Percentiles rank a stretch among this genome's conserved stretches.
Evolutionary conservation across 2,113 vertebrate genomes (phyloP).

Genomic region (Pycnonotus jocosus): DNA sequence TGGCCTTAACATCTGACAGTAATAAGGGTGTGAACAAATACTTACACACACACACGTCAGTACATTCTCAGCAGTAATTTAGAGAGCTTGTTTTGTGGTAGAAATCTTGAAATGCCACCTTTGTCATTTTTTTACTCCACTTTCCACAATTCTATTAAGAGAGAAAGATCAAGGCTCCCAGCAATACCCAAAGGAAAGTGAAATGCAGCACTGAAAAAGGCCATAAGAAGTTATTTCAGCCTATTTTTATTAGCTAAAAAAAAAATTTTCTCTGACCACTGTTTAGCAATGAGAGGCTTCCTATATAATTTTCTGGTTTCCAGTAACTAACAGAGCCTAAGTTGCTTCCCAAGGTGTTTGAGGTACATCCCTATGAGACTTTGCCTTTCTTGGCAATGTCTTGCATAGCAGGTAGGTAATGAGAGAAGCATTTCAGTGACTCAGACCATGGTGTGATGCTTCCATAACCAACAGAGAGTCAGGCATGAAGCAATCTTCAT

Average conservation of each 20-base stretch:
- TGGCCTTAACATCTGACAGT: neutral
- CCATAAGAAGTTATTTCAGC: neutral
- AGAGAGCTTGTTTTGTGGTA: neutral
- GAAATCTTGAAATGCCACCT: neutral
- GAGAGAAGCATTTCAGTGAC: neutral
- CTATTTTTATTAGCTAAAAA: neutral
- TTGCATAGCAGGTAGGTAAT: neutral
- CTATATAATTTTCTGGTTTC: neutral
- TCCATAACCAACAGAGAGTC: neutral
- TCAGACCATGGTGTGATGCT: neutral
- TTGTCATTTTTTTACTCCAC: neutral
- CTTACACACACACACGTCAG: neutral
- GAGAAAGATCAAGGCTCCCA: neutral
- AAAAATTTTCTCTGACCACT: neutral
- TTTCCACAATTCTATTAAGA: neutral
- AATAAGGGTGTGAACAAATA: neutral
- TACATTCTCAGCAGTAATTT: neutral
- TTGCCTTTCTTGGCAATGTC: neutral
- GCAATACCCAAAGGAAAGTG: neutral
- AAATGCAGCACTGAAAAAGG: neutral
- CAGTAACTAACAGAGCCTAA: neutral
- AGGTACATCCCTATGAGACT: neutral
- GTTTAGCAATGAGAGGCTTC: neutral
- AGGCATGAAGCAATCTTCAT: neutral
- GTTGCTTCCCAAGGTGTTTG: neutral